Percentiles rank a stretch among this genome's conserved stretches.
These are phyloP conservation scores for Idaea aversata DNA, from an alignment of 2,888 invertebrate species.

Conservation along the genomic window DNA sequence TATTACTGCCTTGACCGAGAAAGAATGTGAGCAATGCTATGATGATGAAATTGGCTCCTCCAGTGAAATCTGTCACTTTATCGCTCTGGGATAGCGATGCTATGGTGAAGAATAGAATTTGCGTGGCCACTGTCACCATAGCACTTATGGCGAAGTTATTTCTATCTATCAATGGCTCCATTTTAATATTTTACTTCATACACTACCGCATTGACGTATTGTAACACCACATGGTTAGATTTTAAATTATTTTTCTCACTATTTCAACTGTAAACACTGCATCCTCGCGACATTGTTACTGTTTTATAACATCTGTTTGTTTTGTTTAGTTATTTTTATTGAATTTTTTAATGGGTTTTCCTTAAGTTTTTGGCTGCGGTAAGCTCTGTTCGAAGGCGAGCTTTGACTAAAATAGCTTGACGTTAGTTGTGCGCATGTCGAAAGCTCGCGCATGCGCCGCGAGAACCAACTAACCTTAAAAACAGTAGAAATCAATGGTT, in stretches of 20 bases:
- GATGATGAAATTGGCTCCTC: conserved; percentile 95
- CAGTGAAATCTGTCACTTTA: conserved; percentile 95
- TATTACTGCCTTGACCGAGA: conserved; percentile 88
- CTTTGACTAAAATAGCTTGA: conserved; percentile 74
- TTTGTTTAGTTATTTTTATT: conserved; percentile 19
- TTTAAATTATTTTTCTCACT: conserved; percentile 30
- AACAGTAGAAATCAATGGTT: background rate
- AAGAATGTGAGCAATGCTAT: conserved; percentile 93
- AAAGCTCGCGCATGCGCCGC: conserved; percentile 56
- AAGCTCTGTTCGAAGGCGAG: conserved; percentile 27
- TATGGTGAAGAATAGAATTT: conserved; percentile 92
- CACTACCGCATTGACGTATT: conserved; percentile 64
- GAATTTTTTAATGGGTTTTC: conserved; percentile 11
- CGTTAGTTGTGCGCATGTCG: conserved; percentile 60
- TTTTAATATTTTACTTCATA: conserved; percentile 58
- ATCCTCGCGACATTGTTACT: conserved; percentile 11
- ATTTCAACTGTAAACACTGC: conserved; percentile 9
- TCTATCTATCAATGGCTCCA: conserved; percentile 89
- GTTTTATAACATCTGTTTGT: conserved; percentile 13
- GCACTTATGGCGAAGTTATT: conserved; percentile 93
- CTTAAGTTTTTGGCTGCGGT: conserved; percentile 15
- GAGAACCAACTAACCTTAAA: background rate
- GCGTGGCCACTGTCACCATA: conserved; percentile 91
- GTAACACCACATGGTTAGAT: conserved; percentile 21
- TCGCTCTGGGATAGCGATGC: conserved; percentile 93